These are phyloP conservation scores for Molorchus minor DNA, from an alignment of 2,888 invertebrate genomes.

Conservation along the genomic window DNA sequence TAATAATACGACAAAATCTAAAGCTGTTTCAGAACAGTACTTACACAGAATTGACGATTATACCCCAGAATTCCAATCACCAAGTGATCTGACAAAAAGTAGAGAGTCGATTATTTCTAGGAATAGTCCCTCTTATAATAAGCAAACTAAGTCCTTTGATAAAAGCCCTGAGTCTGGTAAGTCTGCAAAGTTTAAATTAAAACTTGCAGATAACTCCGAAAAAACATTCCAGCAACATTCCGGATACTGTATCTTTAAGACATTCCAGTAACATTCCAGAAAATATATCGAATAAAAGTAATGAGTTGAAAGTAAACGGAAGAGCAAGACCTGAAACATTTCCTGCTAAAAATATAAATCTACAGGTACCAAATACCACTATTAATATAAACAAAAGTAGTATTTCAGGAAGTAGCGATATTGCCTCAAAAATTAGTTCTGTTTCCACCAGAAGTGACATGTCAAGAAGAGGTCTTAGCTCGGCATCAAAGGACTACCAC, in stretches of 20 bases:
- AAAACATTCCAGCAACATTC: conserved; percentile 17
- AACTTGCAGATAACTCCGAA: background rate
- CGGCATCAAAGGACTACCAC: background rate
- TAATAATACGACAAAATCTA: background rate
- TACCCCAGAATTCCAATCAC: conserved; percentile 32
- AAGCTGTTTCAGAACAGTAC: background rate
- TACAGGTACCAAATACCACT: background rate
- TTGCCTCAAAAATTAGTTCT: background rate
- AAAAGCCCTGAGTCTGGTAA: background rate
- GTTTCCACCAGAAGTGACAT: background rate
- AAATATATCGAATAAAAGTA: background rate
- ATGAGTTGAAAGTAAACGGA: background rate
- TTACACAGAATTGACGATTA: conserved; percentile 20
- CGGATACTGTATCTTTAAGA: background rate
- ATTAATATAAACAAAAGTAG: background rate
- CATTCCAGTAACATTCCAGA: conserved; percentile 28
- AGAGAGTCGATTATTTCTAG: conserved; percentile 29
- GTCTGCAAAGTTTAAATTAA: background rate
- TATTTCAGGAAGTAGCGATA: background rate
- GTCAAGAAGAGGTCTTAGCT: background rate
- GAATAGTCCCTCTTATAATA: conserved; percentile 28
- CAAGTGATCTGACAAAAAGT: conserved; percentile 27
- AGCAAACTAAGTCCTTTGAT: background rate
- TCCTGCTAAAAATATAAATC: background rate
- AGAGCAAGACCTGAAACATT: background rate